A percentile compares a stretch with the other conserved stretches of the same genome.
Conservation (phyloP, 1,140 invertebrate species). For the Elymnias hypermnestra region DNA sequence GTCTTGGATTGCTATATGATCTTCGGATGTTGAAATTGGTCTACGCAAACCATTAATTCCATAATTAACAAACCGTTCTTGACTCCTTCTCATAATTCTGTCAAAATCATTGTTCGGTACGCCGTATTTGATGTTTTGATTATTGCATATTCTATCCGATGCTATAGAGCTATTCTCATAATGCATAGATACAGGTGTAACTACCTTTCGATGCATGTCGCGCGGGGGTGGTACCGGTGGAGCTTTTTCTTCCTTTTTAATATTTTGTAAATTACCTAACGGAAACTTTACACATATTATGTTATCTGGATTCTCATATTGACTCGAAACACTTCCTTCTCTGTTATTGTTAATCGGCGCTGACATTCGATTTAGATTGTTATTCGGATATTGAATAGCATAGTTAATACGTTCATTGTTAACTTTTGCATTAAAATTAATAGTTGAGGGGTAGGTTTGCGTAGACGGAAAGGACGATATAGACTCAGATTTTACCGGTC, state of each 20-base stretch:
- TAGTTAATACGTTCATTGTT: constrained; percentile 75
- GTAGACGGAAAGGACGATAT: constrained; percentile 71
- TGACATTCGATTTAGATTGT: constrained; percentile 49
- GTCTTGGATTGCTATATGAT: constrained; percentile 75
- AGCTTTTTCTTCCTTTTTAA: constrained; percentile 60
- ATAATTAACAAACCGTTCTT: constrained; percentile 50
- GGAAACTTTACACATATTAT: constrained; percentile 74
- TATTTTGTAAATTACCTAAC: constrained; percentile 63
- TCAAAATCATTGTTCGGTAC: constrained; percentile 69
- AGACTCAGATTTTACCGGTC: constrained; percentile 64
- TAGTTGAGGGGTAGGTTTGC: constrained; percentile 72
- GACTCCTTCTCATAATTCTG: constrained; percentile 67
- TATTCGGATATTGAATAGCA: constrained; percentile 65
- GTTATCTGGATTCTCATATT: constrained; percentile 57
- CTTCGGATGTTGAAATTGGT: constrained; percentile 76
- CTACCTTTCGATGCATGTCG: constrained; percentile 79
- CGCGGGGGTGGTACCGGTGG: constrained; percentile 84
- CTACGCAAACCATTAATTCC: constrained; percentile 54
- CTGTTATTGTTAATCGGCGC: constrained; percentile 51
- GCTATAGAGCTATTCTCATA: constrained; percentile 64
- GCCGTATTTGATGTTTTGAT: constrained; percentile 43
- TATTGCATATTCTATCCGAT: constrained; percentile 40
- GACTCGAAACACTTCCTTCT: constrained; percentile 50
- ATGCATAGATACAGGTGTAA: constrained; percentile 71
- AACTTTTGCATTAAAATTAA: constrained; percentile 75